Percentiles rank a stretch among this genome's conserved stretches.
Evolutionary conservation across 2,113 vertebrate species (phyloP).

Genomic region (Phoenicopterus ruber): DNA sequence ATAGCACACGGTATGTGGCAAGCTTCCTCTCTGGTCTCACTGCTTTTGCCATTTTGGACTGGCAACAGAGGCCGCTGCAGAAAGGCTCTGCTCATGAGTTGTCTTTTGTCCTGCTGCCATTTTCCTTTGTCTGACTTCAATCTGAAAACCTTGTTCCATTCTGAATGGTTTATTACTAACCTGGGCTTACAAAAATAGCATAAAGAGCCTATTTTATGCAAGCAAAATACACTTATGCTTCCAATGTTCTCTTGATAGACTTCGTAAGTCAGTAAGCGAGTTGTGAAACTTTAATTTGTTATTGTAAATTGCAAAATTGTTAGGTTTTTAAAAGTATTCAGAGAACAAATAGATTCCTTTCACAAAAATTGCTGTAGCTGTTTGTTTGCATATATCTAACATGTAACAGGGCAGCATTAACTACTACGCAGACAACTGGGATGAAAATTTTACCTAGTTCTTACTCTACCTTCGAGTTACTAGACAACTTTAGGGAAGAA

Average conservation of each 20-base stretch:
- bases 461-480: not conserved
- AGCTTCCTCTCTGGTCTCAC: not conserved
- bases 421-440: not conserved
- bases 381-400: not conserved
- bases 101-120: not conserved
- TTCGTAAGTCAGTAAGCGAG: not conserved
- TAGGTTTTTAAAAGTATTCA: not conserved
- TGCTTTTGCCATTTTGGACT: not conserved
- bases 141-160: not conserved
- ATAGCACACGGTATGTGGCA: not conserved
- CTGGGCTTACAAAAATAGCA: not conserved
- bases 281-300: not conserved
- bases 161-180: not conserved
- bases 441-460: not conserved
- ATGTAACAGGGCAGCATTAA: not conserved
- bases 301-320: not conserved
- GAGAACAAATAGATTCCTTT: not conserved
- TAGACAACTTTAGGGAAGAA: not conserved
- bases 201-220: not conserved
- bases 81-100: not conserved
- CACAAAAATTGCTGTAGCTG: not conserved
- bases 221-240: not conserved
- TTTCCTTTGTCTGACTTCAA: not conserved
- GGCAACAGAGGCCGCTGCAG: not conserved
- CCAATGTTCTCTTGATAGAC: not conserved